Percentiles rank a stretch among this genome's conserved stretches.
Evolutionary conservation across 1,140 invertebrate species (phyloP).

Genomic region (Drosophila nikananu): DNA sequence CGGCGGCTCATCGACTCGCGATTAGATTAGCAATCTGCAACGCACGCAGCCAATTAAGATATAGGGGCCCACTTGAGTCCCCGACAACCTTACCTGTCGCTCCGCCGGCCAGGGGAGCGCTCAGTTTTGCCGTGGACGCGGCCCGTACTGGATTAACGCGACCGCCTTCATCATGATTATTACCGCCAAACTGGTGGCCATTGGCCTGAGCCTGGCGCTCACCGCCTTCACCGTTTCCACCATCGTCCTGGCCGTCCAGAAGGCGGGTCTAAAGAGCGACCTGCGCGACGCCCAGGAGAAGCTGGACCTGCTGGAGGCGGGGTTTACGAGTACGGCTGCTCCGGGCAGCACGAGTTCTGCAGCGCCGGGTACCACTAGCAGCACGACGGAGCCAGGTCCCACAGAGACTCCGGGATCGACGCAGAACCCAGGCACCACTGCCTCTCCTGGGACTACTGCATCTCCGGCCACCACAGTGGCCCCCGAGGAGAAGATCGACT

Average conservation of each 20-base stretch:
- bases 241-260: conserved; percentile 84
- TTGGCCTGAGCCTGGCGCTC: conserved; percentile 67
- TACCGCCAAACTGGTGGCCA: conserved; percentile 74
- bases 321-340: conserved; percentile 41
- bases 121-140: conserved; percentile 58
- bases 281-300: conserved; percentile 69
- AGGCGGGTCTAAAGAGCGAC: conserved; percentile 56
- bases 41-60: conserved; percentile 62
- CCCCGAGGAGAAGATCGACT: conserved; percentile 76
- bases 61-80: conserved; percentile 41
- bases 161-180: conserved; percentile 61
- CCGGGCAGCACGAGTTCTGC: conserved; percentile 11
- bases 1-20: conserved; percentile 25
- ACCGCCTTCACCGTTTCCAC: conserved; percentile 85
- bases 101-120: not conserved
- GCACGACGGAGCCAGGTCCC: conserved; percentile 4
- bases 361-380: conserved; percentile 14
- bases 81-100: conserved; percentile 36
- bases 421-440: conserved; percentile 3
- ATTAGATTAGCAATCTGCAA: conserved; percentile 72
- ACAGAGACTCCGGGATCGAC: conserved; percentile 13
- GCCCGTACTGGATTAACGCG: conserved; percentile 52
- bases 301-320: conserved; percentile 60
- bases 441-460: conserved; percentile 3
- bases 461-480: conserved; percentile 31